These are phyloP conservation scores for Pseudomyrmex concolor DNA, from an alignment of 1,140 invertebrate species.

Conservation along the genomic window DNA sequence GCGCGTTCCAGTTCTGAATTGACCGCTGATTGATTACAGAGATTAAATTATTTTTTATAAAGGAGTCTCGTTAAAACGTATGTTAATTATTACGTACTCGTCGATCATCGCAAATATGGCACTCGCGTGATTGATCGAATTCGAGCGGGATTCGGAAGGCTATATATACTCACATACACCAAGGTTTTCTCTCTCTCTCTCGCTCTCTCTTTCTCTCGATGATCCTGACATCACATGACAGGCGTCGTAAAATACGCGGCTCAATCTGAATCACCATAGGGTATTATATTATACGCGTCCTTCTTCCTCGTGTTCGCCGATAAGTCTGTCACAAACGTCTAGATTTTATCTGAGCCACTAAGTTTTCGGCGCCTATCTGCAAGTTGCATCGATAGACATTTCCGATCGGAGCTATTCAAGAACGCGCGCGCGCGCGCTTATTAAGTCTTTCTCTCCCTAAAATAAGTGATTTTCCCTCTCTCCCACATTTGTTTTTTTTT, in stretches of 20 bases:
- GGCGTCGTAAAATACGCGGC: not conserved
- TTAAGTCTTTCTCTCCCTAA: not conserved
- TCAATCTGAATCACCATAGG: not conserved
- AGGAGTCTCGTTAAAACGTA: not conserved
- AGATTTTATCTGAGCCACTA: not conserved
- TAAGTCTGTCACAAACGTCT: not conserved
- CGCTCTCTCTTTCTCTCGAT: too few species aligned
- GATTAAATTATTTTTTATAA: conserved; percentile 10
- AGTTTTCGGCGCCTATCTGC: not conserved
- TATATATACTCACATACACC: too few species aligned
- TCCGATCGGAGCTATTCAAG: not conserved
- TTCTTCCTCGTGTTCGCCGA: not conserved
- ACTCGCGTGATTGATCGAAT: not conserved
- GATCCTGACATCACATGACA: not conserved
- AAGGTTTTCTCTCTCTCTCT: too few species aligned
- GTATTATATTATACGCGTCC: not conserved
- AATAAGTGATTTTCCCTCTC: too few species aligned
- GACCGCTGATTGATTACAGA: not conserved
- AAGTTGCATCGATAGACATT: not conserved
- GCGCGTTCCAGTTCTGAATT: not conserved
- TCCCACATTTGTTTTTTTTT: too few species aligned
- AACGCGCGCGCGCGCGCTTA: not conserved
- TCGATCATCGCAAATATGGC: not conserved
- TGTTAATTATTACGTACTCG: conserved; percentile 5
- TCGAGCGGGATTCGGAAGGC: not conserved